phyloP scores from a whole-genome alignment of 2,797 vertebrate species.

The Eidolon dupreanum region DNA sequence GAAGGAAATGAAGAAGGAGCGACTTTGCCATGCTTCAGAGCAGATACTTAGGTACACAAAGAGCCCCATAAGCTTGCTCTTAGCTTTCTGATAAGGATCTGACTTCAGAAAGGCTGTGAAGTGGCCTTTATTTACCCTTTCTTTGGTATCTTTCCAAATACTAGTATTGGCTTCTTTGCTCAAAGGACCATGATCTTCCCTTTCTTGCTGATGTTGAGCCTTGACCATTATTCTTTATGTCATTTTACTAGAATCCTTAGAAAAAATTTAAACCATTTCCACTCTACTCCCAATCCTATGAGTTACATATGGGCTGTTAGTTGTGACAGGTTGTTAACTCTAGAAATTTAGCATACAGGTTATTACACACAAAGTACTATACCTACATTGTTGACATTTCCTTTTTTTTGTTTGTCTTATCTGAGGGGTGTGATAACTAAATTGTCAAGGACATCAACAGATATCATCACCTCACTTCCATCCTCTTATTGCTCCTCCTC shows the following conservation, averaged over 20 bases:
- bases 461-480: not conserved
- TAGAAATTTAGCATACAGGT: not conserved
- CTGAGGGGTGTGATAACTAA: not conserved
- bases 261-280: not conserved
- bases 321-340: not conserved
- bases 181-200: not conserved
- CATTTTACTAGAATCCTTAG: not conserved
- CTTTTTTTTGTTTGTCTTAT: not conserved
- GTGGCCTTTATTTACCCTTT: not conserved
- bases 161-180: not conserved
- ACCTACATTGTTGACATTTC: not conserved
- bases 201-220: not conserved
- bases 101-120: not conserved
- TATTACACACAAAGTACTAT: not conserved
- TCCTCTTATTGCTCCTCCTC: not conserved
- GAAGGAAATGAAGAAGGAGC: no score
- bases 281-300: not conserved
- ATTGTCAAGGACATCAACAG: not conserved
- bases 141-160: not conserved
- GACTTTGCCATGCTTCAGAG: not conserved
- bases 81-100: not conserved
- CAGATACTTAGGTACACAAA: not conserved
- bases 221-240: not conserved
- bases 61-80: rapidly evolving
- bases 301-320: not conserved